phyloP scores from a whole-genome alignment of 1,140 invertebrate genomes.

The Drusus annulatus region DNA sequence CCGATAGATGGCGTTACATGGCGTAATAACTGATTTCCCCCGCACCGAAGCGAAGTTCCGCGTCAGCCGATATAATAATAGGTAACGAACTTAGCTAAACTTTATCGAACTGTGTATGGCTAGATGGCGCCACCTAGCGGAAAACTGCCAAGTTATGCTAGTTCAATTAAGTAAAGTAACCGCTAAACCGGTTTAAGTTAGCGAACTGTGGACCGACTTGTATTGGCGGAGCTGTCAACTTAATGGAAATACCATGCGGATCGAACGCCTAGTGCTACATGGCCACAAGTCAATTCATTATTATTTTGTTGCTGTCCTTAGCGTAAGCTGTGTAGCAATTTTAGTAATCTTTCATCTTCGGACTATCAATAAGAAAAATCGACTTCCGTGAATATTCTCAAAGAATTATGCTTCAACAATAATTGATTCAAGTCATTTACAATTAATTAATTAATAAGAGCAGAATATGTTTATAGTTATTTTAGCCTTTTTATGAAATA shows the following conservation, averaged over 20 bases:
- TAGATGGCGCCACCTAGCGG: constrained; percentile 3
- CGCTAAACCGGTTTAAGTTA: constrained; percentile 14
- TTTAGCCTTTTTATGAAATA: no score
- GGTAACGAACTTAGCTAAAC: constrained; percentile 16
- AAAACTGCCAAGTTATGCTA: constrained; percentile 31
- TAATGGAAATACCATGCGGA: background rate
- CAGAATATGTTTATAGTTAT: no score
- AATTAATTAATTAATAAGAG: no score
- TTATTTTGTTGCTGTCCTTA: no score
- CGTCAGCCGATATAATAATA: background rate
- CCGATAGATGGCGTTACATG: background rate
- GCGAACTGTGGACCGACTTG: constrained; percentile 3
- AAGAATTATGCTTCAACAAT: no score
- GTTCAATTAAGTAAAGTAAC: constrained; percentile 20
- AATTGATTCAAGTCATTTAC: no score
- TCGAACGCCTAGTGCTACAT: no score
- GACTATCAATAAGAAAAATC: no score
- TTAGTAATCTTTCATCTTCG: no score
- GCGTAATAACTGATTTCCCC: background rate
- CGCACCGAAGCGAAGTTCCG: background rate
- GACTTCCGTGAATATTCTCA: no score
- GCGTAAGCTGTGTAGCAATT: no score
- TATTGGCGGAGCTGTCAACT: background rate
- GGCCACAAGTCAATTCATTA: no score
- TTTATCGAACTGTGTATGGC: constrained; percentile 16